Percentiles rank a stretch among this genome's conserved stretches.
Evolutionary conservation across 2,113 vertebrate genomes (phyloP).

Genomic region (Pangasianodon hypophthalmus): DNA sequence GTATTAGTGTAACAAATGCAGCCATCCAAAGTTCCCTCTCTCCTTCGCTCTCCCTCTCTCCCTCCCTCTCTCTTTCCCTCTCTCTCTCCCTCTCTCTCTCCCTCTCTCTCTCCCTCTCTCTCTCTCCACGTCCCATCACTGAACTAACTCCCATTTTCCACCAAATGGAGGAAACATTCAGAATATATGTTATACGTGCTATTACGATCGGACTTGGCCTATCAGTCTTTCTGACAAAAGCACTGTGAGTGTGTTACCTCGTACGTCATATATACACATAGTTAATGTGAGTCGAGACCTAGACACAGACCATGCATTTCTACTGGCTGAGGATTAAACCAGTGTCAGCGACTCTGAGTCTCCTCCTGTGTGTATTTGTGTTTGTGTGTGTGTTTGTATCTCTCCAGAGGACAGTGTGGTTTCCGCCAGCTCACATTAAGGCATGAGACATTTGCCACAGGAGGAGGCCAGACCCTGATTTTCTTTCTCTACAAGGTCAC

Average conservation of each 20-base stretch:
- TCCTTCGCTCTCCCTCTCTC: not conserved
- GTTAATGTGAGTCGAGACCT: conserved; percentile 63
- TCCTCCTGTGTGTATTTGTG: conserved; percentile 22
- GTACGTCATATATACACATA: conserved; percentile 53
- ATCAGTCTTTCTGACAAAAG: conserved; percentile 35
- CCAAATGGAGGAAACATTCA: not conserved
- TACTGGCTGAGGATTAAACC: conserved; percentile 66
- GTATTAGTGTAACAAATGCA: conserved; percentile 1
- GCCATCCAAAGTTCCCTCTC: not conserved
- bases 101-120: not conserved
- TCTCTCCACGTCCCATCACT: not conserved
- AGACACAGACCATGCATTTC: conserved; percentile 59
- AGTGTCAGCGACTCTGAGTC: conserved; percentile 51
- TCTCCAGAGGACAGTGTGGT: conserved; percentile 72
- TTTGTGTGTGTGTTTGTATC: conserved; percentile 51
- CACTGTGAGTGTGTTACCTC: conserved; percentile 10
- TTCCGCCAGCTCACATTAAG: conserved; percentile 75
- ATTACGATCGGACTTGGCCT: conserved; percentile 14
- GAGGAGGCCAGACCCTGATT: conserved; percentile 63
- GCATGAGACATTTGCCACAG: conserved; percentile 67
- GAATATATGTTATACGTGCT: not conserved
- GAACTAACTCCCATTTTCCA: conserved; percentile 2
- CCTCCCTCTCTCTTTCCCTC: too few relatives aligned
- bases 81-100: not conserved
- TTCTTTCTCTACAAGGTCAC: conserved; percentile 48